Evolutionary conservation across 2,797 vertebrate species (phyloP), one percentile per base, ranked within the genome.

Genomic region (Arnoldichthys spilopterus): DNA sequence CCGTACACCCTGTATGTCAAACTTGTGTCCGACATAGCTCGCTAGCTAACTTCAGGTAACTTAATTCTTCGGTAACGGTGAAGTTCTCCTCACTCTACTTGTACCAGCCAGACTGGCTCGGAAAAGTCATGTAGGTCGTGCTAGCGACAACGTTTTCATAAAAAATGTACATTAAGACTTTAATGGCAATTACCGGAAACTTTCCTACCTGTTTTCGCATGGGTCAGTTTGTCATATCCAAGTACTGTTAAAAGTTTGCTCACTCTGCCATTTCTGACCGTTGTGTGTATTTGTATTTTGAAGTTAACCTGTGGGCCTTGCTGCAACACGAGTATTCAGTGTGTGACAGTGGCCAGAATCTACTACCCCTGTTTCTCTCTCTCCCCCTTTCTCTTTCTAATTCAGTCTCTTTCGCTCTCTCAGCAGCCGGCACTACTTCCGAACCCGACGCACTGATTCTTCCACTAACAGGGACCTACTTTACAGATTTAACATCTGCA

Each of bases 391-490:
- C 16, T 30, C 58, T 15, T 6, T 15, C 37, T 40, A 40, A 40
- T 8, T 11, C 7, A 40, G 7, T 8, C 37, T 9, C 37, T 40
- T 1, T 40, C 37, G 37, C 37, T 8, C 7, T 15, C 26, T 63
- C 37, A 54, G 18, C 68, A 58, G 59, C 74, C 74, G 83, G 83
- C 1, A 61, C 83, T 85, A 82, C 83, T 85, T 85, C 15, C 32
- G 1, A 69, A 28, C 40, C 18, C 32, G 34, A 45, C 30, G 9
- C 77, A 73, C 24, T 75, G 26, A 58, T 68, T 71, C 78, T 28
- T 68, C 5, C 16, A 5, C 18, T 51, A 5, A 9, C 15, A n/a
- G 20, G 7, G 67, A 69, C 7, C 26, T 53, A 67, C 67, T 59
- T 72, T 20, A 9, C 1, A 9, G 24, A 13, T 1, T 30, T 12